Conservation (phyloP, 2,113 vertebrate genomes). For the Anser brachyrhynchus region DNA sequence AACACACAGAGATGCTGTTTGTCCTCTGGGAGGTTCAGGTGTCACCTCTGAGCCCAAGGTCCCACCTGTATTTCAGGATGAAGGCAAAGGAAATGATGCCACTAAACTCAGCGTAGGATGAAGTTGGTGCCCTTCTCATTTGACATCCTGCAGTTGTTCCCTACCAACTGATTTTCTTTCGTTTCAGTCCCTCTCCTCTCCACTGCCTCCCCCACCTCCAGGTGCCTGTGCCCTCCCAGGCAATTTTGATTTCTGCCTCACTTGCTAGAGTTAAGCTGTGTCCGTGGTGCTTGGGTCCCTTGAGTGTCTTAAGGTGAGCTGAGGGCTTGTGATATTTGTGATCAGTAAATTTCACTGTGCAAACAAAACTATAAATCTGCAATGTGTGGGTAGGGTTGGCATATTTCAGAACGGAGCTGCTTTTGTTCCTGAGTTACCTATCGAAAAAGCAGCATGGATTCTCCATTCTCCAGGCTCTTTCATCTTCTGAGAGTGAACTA, state of each 20-base stretch:
- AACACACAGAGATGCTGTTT: neutral
- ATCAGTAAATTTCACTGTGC: slow-evolving; percentile 49
- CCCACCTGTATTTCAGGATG: neutral
- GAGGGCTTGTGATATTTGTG: slow-evolving; percentile 44
- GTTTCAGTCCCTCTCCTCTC: neutral
- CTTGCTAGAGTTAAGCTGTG: slow-evolving; percentile 8
- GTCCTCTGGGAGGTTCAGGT: accelerated
- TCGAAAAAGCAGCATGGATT: slow-evolving; percentile 29
- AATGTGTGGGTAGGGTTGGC: neutral
- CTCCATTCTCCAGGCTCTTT: slow-evolving; percentile 40
- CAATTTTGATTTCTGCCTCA: slow-evolving; percentile 13
- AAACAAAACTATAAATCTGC: slow-evolving; percentile 57
- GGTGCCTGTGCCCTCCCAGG: neutral
- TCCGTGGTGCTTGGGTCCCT: neutral
- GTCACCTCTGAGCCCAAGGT: neutral
- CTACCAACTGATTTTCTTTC: neutral
- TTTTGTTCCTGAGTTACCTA: slow-evolving; percentile 54
- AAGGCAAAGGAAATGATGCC: neutral
- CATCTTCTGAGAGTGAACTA: slow-evolving; percentile 61
- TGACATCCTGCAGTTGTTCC: neutral
- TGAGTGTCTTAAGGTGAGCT: slow-evolving; percentile 13
- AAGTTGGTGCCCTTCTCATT: neutral
- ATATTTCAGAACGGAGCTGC: slow-evolving; percentile 33
- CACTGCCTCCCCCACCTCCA: neutral
- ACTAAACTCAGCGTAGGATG: neutral